Base-by-base conservation (phyloP, 2,888 invertebrate genomes). In the Acanthosepion esculentum region DNA sequence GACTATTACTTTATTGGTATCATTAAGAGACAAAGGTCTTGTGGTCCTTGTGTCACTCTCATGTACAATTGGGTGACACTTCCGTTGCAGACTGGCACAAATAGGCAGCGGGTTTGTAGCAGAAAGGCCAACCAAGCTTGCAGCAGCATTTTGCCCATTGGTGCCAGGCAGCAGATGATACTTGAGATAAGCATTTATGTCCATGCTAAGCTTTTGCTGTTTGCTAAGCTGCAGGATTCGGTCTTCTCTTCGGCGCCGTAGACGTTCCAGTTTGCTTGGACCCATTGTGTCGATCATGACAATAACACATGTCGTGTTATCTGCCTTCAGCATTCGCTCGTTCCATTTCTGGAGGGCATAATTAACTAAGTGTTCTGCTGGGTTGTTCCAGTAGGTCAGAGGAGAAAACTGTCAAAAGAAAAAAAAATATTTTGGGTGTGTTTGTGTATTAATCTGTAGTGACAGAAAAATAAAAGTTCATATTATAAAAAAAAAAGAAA, bases 261-360 rank as follows among this genome's bases (percentile, higher is more conserved):
- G 96, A n/a, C 96, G 96, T 2, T 96, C 96, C 5, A 96, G 95
- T 95, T 96, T 96, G 53, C 96, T 96, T 3, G 96, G 98, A 0
- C 99, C 99, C 0, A 99, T 98, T 93, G 99, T 99, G 97, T 99
- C 99, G 95, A 99, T 98, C 98, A 99, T 98, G 48, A 99, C 98
- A 0, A 99, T 98, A 48, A 99, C 98, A 93, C 99, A 99, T 29
- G 99, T 99, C 0, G 99, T 99, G 97, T 99, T 99, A 97, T 99
- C 99, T 0, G 99, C 99, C 91, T 99, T 98, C 98, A 99, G 98
- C 97, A 98, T 98, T 15, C 98, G 98, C 94, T 98, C 98, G 48
- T 98, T 98, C 99, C 99, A 99, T 95, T 98, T 98, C 95, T 98
- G 98, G 94, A 98, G 98, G 94, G 98, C 99, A 97, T 98, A 98